phyloP scores from a whole-genome alignment of 2,113 vertebrate genomes.

The Perca schrenkii region DNA sequence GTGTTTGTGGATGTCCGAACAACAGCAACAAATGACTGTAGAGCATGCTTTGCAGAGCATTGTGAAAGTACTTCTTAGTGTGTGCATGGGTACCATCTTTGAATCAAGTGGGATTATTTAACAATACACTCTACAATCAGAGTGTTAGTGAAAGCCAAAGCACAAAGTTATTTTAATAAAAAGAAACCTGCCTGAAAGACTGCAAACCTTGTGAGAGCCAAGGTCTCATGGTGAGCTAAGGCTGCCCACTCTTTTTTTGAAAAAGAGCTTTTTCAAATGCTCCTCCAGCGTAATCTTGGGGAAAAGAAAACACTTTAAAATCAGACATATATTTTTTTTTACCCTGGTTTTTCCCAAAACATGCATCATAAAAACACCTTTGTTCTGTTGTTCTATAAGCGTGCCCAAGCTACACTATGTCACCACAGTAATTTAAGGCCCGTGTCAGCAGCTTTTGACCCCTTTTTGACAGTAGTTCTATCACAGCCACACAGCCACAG shows the following conservation, averaged over 20 bases:
- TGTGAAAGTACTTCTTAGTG: background rate
- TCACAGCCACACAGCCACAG: constrained; percentile 33
- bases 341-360: background rate
- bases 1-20: constrained; percentile 3
- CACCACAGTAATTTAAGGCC: constrained; percentile 29
- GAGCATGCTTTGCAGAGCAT: background rate
- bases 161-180: background rate
- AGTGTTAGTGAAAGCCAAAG: background rate
- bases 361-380: background rate
- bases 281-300: background rate
- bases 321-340: background rate
- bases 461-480: constrained; percentile 24
- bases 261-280: background rate
- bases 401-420: background rate
- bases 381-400: background rate
- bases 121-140: too few relatives aligned
- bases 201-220: background rate
- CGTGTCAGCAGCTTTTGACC: constrained; percentile 39
- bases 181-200: background rate
- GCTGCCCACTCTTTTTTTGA: too few relatives aligned
- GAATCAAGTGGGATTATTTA: background rate
- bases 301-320: background rate
- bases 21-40: background rate
- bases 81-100: background rate
- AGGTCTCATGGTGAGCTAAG: background rate